Base-by-base conservation (phyloP, 2,797 vertebrate species). In the Cirrhinus molitorella region DNA sequence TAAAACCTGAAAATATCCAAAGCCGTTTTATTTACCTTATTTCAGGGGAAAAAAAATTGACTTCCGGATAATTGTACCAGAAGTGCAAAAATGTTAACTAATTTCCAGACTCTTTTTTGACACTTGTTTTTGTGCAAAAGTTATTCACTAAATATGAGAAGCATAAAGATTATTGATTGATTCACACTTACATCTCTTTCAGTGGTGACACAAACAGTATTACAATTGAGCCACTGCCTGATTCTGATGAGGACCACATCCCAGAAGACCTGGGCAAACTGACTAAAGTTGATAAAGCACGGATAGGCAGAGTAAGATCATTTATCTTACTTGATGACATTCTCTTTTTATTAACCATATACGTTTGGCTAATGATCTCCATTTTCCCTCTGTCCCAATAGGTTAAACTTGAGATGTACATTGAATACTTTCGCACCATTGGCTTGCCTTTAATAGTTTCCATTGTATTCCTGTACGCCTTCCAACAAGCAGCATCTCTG, bases 401-500 rank as follows among this genome's bases (percentile, higher is more conserved):
- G 98, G 97, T 98, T 34, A 94, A 92, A 85, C 73, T 95, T 70
- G 89, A 92, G 8, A 93, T 96, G 94, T 97, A 96, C 83, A 89
- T 95, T 88, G 95, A 95, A 86, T 99, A 99, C 92, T 93, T 98
- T 89, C 93, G 86, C 88, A 96, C 96, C 0, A 92, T 94, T 14
- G 96, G 98, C 16, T 45, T 90, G 55, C 91, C 93, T 0, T 91
- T 97, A 83, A 96, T 97, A 68, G 85, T 92, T 71, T 94, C 90
- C 78, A 92, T 94, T 3, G 79, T 96, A 21, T 92, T 97, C 90
- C 91, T 97, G 80, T 98, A 98, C 75, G 85, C 93, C 2, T 95
- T 96, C 87, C 98, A 99, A 94, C 98, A 99, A 89, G 94, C 93
- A 0, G 86, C 96, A 66, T 97, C 98, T 0, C 93, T 99, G 90